Evolutionary conservation across 2,113 vertebrate species (phyloP).

Genomic region (Accipiter virgatus): DNA sequence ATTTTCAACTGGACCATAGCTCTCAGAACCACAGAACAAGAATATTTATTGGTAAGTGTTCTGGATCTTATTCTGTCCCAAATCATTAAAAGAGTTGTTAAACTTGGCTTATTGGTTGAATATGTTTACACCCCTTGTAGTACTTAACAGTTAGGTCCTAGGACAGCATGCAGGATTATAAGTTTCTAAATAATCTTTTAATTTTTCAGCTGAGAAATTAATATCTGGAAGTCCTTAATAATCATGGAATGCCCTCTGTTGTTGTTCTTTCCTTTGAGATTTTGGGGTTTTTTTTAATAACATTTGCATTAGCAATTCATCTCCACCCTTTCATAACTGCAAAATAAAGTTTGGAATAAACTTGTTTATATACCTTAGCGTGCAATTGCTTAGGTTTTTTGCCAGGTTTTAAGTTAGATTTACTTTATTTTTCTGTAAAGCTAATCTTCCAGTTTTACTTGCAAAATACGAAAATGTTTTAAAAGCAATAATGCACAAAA

Average conservation of each 20-base stretch:
- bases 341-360: neutral
- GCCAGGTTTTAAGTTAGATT: neutral
- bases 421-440: neutral
- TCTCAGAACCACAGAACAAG: neutral
- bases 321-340: neutral
- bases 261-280: neutral
- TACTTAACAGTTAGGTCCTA: neutral
- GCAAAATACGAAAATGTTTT: neutral
- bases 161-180: neutral
- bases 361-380: neutral
- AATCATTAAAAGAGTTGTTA: neutral
- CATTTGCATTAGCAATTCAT: neutral
- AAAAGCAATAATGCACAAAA: neutral
- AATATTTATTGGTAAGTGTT: neutral
- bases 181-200: neutral
- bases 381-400: neutral
- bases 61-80: neutral
- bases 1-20: neutral
- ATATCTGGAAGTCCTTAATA: neutral
- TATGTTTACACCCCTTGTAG: accelerated
- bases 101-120: neutral
- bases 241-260: neutral
- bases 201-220: neutral
- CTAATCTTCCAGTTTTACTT: neutral
- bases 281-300: neutral